phyloP scores from a whole-genome alignment of 2,888 invertebrate genomes.

The Halictus ligatus region DNA sequence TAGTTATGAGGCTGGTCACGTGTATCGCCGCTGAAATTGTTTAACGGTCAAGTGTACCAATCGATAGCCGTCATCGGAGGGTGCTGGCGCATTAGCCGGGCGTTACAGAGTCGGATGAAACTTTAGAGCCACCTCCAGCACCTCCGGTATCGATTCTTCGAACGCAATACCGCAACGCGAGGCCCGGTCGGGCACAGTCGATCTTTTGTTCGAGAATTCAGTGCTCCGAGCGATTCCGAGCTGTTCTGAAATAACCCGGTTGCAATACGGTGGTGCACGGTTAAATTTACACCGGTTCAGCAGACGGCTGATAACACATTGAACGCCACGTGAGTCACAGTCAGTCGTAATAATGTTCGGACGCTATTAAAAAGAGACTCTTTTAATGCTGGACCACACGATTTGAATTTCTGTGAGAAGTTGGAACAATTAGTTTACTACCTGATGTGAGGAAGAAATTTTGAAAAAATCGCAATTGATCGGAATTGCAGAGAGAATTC shows the following conservation, averaged over 20 bases:
- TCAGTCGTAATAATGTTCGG: too few species aligned
- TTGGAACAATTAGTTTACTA: too few species aligned
- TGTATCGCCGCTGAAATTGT: slow-evolving; percentile 31
- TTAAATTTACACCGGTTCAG: slow-evolving; percentile 1
- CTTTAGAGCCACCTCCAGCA: slow-evolving; percentile 7
- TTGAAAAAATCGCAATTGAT: too few species aligned
- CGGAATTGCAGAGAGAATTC: too few species aligned
- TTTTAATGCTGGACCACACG: too few species aligned
- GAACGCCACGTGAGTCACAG: background rate
- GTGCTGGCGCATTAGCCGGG: slow-evolving; percentile 1
- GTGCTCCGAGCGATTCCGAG: background rate
- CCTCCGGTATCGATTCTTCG: slow-evolving; percentile 8
- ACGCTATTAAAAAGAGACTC: too few species aligned
- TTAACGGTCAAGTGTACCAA: slow-evolving; percentile 20
- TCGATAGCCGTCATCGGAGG: slow-evolving; percentile 15
- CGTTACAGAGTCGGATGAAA: slow-evolving; percentile 4
- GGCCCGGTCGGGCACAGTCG: background rate
- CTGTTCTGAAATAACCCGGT: background rate
- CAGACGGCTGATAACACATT: background rate
- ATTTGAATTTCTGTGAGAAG: too few species aligned
- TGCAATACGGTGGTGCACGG: background rate
- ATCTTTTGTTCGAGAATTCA: slow-evolving; percentile 10
- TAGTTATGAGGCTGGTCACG: slow-evolving; percentile 8
- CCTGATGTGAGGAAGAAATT: too few species aligned
- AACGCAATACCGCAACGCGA: background rate